phyloP scores from a whole-genome alignment of 2,797 vertebrate species.

The Lindbergichthys nudifrons region DNA sequence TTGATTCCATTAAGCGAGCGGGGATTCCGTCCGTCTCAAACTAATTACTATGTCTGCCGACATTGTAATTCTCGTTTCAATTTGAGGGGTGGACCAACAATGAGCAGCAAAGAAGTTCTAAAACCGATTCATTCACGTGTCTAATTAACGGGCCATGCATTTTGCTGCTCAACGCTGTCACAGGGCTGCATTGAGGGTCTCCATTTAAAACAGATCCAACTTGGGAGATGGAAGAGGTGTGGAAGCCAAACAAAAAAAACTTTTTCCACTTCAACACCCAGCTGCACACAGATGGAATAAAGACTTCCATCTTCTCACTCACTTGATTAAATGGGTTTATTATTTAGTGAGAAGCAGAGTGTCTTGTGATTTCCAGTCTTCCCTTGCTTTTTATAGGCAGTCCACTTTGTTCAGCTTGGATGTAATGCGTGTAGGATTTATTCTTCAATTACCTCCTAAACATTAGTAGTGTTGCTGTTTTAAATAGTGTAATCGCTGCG shows the following conservation, averaged over 20 bases:
- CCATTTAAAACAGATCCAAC: slow-evolving; percentile 45
- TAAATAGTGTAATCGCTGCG: slow-evolving; percentile 42
- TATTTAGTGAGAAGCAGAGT: slow-evolving; percentile 57
- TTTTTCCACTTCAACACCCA: slow-evolving; percentile 43
- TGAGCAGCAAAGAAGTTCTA: slow-evolving; percentile 61
- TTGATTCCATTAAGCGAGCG: slow-evolving; percentile 59
- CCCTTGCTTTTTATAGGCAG: slow-evolving; percentile 42
- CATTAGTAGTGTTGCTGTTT: slow-evolving; percentile 45
- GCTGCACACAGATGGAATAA: slow-evolving; percentile 48
- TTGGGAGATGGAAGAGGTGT: slow-evolving; percentile 43
- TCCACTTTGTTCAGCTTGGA: slow-evolving; percentile 55
- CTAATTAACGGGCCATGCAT: slow-evolving; percentile 65
- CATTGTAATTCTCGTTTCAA: slow-evolving; percentile 71
- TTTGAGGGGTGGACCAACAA: slow-evolving; percentile 67
- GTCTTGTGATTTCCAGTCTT: slow-evolving; percentile 42
- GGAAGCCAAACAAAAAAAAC: slow-evolving; percentile 45
- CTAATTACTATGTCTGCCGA: slow-evolving; percentile 74
- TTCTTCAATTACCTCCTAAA: slow-evolving; percentile 55
- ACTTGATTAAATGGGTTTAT: slow-evolving; percentile 65
- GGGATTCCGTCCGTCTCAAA: slow-evolving; percentile 68
- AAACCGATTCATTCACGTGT: slow-evolving; percentile 59
- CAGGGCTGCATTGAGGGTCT: slow-evolving; percentile 11
- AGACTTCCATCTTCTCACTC: slow-evolving; percentile 53
- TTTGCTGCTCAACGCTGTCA: slow-evolving; percentile 46
- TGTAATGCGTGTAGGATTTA: slow-evolving; percentile 47